Evolutionary conservation across 2,888 invertebrate genomes (phyloP).

Genomic region (Cephus pulcher): DNA sequence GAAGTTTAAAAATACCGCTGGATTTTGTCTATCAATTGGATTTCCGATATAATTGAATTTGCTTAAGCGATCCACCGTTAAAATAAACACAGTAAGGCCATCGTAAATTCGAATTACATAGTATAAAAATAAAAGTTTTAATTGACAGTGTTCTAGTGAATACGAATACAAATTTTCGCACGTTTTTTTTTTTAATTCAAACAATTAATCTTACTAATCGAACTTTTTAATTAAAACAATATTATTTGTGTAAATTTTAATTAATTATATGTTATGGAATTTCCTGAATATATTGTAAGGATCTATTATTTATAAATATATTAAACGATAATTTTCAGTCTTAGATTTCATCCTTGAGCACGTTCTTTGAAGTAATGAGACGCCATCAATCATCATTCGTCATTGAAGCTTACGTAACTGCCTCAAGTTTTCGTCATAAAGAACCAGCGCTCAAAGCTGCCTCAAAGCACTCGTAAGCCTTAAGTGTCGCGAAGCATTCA

Average conservation of each 20-base stretch:
- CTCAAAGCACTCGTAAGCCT: background rate
- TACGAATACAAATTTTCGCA: background rate
- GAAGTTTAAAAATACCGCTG: background rate
- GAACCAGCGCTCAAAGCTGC: background rate
- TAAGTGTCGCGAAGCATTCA: background rate
- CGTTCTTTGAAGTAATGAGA: background rate
- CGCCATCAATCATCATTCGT: background rate
- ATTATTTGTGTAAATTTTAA: no score
- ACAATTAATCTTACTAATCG: no score
- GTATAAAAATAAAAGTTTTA: background rate
- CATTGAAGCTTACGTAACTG: background rate
- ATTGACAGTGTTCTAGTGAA: background rate
- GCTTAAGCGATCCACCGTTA: background rate
- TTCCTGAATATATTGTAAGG: no score
- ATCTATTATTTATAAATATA: background rate
- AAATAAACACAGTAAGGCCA: background rate
- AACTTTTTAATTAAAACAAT: no score
- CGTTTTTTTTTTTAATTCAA: no score
- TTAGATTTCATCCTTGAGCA: background rate
- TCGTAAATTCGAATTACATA: background rate
- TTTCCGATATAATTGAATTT: background rate
- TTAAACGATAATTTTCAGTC: background rate
- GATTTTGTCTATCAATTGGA: background rate
- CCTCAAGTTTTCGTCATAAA: background rate
- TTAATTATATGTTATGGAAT: no score